Conservation (phyloP, 1,140 invertebrate genomes). For the Cecropterus lyciades region DNA sequence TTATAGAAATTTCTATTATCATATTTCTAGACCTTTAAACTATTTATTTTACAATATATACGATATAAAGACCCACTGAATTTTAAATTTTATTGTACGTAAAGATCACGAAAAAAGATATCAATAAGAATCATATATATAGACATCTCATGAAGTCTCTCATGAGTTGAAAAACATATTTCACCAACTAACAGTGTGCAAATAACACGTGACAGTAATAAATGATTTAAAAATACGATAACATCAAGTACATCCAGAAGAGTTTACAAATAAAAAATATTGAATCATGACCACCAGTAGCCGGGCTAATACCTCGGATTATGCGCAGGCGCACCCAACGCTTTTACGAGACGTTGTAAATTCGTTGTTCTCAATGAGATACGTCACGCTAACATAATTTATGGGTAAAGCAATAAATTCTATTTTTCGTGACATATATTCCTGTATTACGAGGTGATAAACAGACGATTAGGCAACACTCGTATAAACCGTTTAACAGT, state of each 20-base stretch:
- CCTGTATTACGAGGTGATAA: slow-evolving; percentile 31
- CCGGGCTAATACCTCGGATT: slow-evolving; percentile 23
- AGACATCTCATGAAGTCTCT: no score
- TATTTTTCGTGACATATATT: slow-evolving; percentile 35
- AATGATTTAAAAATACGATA: slow-evolving; percentile 2
- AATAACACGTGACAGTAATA: slow-evolving; percentile 6
- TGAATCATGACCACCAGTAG: slow-evolving; percentile 33
- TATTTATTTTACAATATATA: no score
- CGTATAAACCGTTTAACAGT: slow-evolving; percentile 1
- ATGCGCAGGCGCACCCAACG: slow-evolving; percentile 31
- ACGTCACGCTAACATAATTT: slow-evolving; percentile 20
- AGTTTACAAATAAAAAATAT: slow-evolving; percentile 24
- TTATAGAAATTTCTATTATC: no score
- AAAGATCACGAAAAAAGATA: no score
- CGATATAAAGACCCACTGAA: no score
- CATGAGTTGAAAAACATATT: no score
- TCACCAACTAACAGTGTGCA: background rate
- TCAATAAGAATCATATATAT: no score
- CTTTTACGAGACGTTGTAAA: slow-evolving; percentile 36
- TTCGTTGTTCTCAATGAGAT: slow-evolving; percentile 28
- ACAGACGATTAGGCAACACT: slow-evolving; percentile 20
- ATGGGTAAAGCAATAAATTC: slow-evolving; percentile 32
- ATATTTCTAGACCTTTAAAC: no score
- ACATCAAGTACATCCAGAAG: background rate
- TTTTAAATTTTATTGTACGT: no score